Percentiles rank a stretch among this genome's conserved stretches.
phyloP scores from a whole-genome alignment of 1,140 invertebrate genomes.

The Dendroctonus valens region DNA sequence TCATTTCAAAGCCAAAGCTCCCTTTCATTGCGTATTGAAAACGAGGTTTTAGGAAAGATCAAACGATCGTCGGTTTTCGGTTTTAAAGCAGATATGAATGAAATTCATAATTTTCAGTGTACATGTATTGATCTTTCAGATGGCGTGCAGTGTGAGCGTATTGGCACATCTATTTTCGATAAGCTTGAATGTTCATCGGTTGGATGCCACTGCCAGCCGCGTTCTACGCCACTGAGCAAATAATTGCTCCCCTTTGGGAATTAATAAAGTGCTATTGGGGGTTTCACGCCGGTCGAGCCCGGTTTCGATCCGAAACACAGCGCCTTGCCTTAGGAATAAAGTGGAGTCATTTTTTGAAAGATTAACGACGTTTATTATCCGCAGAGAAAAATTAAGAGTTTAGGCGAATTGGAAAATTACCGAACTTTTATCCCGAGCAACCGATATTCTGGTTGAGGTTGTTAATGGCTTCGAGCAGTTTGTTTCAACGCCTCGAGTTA shows the following conservation, averaged over 20 bases:
- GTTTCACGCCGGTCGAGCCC: slow-evolving; percentile 2
- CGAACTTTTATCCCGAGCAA: background rate
- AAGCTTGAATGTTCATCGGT: slow-evolving; percentile 11
- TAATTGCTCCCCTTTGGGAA: slow-evolving; percentile 37
- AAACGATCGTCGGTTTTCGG: no score
- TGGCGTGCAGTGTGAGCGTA: slow-evolving; percentile 12
- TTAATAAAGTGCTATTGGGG: slow-evolving; percentile 36
- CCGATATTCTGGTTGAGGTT: no score
- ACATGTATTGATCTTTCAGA: slow-evolving; percentile 2
- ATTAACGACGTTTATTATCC: slow-evolving; percentile 9
- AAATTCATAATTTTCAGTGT: background rate
- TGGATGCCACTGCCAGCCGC: slow-evolving; percentile 16
- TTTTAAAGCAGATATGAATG: no score
- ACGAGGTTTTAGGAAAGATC: no score
- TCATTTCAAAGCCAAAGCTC: no score
- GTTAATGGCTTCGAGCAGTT: no score
- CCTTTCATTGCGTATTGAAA: no score
- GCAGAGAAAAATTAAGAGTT: background rate
- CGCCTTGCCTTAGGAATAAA: background rate
- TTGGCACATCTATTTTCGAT: slow-evolving; percentile 29
- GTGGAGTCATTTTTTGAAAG: slow-evolving; percentile 5
- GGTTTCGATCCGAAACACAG: slow-evolving; percentile 3
- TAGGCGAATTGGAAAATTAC: background rate
- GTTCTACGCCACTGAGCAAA: slow-evolving; percentile 41
- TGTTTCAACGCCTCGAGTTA: no score